Evolutionary conservation across 1,140 invertebrate genomes (phyloP).

Genomic region (Potamilus streckersoni): DNA sequence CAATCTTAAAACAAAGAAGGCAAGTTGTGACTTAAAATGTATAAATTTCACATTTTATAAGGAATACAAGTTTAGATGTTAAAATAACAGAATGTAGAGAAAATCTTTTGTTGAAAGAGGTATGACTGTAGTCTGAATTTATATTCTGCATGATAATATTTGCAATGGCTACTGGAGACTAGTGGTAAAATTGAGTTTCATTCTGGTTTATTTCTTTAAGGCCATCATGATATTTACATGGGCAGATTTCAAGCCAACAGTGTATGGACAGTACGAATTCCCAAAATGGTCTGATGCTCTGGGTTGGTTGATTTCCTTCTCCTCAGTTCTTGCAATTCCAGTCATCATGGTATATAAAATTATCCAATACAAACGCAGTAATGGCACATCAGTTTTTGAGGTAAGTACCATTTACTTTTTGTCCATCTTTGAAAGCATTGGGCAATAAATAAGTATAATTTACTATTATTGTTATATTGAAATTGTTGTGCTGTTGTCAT

Average conservation of each 20-base stretch:
- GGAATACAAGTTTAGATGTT: too few species aligned
- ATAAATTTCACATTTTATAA: too few species aligned
- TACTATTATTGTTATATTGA: not conserved
- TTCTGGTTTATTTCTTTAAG: conserved; percentile 40
- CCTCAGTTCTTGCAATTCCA: conserved; percentile 64
- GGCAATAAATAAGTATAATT: not conserved
- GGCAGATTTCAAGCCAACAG: conserved; percentile 59
- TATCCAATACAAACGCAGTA: conserved; percentile 5
- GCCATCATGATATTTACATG: conserved; percentile 64
- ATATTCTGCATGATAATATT: too few species aligned
- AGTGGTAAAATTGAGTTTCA: too few species aligned
- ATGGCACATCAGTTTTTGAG: conserved; percentile 5
- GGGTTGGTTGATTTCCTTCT: conserved; percentile 60
- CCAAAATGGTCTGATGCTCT: conserved; percentile 66
- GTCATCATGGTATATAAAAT: conserved; percentile 55
- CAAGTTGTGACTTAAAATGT: not conserved
- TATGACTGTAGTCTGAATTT: too few species aligned
- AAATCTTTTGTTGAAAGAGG: too few species aligned
- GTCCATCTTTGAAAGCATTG: not conserved
- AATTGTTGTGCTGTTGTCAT: not conserved
- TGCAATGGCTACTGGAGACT: too few species aligned
- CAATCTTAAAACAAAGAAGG: too few species aligned
- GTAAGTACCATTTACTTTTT: conserved; percentile 1
- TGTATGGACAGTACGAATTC: conserved; percentile 61
- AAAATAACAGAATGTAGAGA: too few species aligned